A percentile compares a stretch with the other conserved stretches of the same genome.
Evolutionary conservation across 2,888 invertebrate species (phyloP).

Genomic region (Chorisops tibialis): DNA sequence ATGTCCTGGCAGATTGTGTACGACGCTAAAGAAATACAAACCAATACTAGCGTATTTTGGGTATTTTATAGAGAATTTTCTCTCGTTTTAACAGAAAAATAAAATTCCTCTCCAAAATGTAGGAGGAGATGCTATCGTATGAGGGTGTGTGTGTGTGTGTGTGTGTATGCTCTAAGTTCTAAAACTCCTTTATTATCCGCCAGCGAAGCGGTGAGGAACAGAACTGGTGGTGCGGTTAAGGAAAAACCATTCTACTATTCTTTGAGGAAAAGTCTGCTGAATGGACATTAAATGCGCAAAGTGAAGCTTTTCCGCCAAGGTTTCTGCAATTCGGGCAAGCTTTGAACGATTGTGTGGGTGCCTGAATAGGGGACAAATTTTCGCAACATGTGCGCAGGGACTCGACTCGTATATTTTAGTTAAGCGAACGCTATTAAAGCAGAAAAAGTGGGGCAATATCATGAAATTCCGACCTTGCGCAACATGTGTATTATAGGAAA

Average conservation of each 20-base stretch:
- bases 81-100: constrained; percentile 24
- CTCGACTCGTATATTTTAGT: neutral
- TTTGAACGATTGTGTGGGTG: constrained; percentile 16
- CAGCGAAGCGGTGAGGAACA: neutral
- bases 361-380: neutral
- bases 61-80: constrained; percentile 17
- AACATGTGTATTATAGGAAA: constrained; percentile 7
- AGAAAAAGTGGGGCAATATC: constrained; percentile 23
- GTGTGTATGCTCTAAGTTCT: neutral
- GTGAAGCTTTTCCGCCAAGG: constrained; percentile 19
- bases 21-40: constrained; percentile 32
- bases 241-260: neutral
- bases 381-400: constrained; percentile 23
- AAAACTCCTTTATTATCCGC: neutral
- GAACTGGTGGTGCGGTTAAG: no score
- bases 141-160: no score
- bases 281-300: constrained; percentile 24
- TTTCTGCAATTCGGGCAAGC: constrained; percentile 15
- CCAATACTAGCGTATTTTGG: constrained; percentile 28
- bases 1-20: constrained; percentile 31
- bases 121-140: no score
- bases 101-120: no score
- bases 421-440: constrained; percentile 12
- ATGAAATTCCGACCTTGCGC: constrained; percentile 25
- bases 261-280: constrained; percentile 2